Percentiles rank a stretch among this genome's conserved stretches.
These are phyloP conservation scores for Enchytraeus crypticus DNA, from an alignment of 2,888 invertebrate species.

Conservation along the genomic window DNA sequence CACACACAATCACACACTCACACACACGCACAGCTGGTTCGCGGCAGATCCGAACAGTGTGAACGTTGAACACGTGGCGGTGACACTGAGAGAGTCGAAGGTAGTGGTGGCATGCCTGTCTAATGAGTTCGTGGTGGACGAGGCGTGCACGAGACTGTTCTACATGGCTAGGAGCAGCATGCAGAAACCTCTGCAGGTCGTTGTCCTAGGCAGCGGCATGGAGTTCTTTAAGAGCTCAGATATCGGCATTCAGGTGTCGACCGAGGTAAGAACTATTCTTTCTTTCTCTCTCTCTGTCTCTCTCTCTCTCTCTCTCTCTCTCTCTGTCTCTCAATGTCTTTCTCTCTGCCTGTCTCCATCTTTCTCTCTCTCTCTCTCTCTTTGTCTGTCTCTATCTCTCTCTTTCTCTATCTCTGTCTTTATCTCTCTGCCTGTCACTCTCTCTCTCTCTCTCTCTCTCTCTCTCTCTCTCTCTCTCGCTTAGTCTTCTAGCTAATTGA, in stretches of 20 bases:
- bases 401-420: too few relatives aligned
- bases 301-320: background rate
- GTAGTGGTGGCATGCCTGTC: conserved; percentile 18
- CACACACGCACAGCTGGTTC: conserved; percentile 25
- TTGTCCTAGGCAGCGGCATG: conserved; percentile 10
- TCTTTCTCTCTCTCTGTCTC: background rate
- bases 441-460: background rate
- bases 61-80: conserved; percentile 12
- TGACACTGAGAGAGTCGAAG: conserved; percentile 21
- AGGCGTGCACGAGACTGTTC: conserved; percentile 12
- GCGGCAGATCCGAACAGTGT: conserved; percentile 14
- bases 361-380: too few relatives aligned
- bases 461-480: background rate
- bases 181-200: conserved; percentile 15
- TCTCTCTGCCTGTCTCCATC: too few relatives aligned
- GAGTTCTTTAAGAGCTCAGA: conserved; percentile 17
- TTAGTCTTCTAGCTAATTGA: background rate
- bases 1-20: too few relatives aligned
- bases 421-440: too few relatives aligned
- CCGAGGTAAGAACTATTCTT: conserved; percentile 11
- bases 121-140: conserved; percentile 15
- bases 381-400: too few relatives aligned
- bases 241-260: conserved; percentile 19
- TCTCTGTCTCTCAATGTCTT: background rate
- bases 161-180: conserved; percentile 17